phyloP scores from a whole-genome alignment of 2,888 invertebrate species.

The Tryphoninae sp. region DNA sequence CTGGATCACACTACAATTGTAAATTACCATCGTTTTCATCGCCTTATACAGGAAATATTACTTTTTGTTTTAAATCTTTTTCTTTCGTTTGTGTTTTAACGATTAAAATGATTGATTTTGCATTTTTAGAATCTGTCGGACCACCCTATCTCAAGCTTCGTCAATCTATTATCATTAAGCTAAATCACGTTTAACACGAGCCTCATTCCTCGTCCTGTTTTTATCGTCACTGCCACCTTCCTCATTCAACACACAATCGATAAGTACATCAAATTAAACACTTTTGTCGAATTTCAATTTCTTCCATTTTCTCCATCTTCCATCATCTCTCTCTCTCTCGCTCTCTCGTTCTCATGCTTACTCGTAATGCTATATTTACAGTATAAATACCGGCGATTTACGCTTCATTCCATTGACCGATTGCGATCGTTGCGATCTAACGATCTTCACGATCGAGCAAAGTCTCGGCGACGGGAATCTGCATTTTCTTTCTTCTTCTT shows the following conservation, averaged over 20 bases:
- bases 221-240: slow-evolving; percentile 1
- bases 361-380: slow-evolving; percentile 63
- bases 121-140: slow-evolving; percentile 45
- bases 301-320: background rate
- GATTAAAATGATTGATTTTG: slow-evolving; percentile 29
- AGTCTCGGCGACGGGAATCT: background rate
- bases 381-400: slow-evolving; percentile 56
- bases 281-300: slow-evolving; percentile 34
- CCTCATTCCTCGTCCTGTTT: background rate
- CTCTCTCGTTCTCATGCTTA: slow-evolving; percentile 32
- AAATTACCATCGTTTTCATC: slow-evolving; percentile 2
- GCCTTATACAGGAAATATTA: background rate
- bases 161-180: slow-evolving; percentile 31
- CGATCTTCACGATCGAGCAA: slow-evolving; percentile 28
- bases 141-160: slow-evolving; percentile 42
- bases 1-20: slow-evolving; percentile 15
- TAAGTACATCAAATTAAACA: slow-evolving; percentile 56
- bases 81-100: background rate
- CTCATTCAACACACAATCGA: slow-evolving; percentile 37
- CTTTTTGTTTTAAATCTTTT: background rate
- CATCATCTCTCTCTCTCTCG: slow-evolving; percentile 20
- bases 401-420: slow-evolving; percentile 39
- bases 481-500: background rate
- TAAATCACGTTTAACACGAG: slow-evolving; percentile 51
- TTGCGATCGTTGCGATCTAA: slow-evolving; percentile 42